Percentiles rank a stretch among this genome's conserved stretches.
Evolutionary conservation across 2,888 invertebrate genomes (phyloP).

Genomic region (Agrilus biguttatus): DNA sequence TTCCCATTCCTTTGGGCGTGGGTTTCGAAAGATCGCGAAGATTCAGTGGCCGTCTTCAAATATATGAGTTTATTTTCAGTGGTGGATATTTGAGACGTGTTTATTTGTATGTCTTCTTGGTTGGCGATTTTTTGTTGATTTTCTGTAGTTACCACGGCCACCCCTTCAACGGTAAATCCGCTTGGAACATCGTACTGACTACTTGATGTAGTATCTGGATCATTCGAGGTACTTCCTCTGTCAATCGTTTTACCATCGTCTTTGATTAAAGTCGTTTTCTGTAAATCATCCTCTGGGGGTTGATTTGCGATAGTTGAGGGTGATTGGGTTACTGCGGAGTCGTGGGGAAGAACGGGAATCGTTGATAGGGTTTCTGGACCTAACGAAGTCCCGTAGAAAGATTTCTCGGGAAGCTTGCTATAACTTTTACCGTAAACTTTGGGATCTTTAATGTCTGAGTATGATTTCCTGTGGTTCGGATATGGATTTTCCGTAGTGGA

Average conservation of each 20-base stretch:
- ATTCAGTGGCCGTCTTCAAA: too few relatives aligned
- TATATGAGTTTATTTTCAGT: too few relatives aligned
- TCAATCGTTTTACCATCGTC: not conserved
- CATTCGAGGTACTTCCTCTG: not conserved
- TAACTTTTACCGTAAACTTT: constrained; percentile 11
- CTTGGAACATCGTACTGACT: too few relatives aligned
- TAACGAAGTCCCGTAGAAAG: constrained; percentile 16
- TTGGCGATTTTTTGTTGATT: too few relatives aligned
- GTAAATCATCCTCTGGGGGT: constrained; percentile 2
- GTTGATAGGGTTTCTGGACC: constrained; percentile 25
- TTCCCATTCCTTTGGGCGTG: too few relatives aligned
- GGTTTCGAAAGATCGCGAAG: too few relatives aligned
- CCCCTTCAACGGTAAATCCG: too few relatives aligned
- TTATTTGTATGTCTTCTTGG: too few relatives aligned
- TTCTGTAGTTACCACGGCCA: too few relatives aligned
- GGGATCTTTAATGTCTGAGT: constrained; percentile 24
- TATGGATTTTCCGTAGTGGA: constrained; percentile 17
- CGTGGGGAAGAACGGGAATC: constrained; percentile 1
- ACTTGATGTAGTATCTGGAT: too few relatives aligned
- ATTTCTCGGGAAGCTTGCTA: constrained; percentile 11
- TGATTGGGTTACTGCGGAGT: constrained; percentile 21
- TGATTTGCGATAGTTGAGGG: constrained; percentile 15
- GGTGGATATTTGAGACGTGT: too few relatives aligned
- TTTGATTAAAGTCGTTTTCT: not conserved
- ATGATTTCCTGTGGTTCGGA: constrained; percentile 26